Evolutionary conservation across 2,113 vertebrate species (phyloP).

Genomic region (Sylvilagus bachmani): DNA sequence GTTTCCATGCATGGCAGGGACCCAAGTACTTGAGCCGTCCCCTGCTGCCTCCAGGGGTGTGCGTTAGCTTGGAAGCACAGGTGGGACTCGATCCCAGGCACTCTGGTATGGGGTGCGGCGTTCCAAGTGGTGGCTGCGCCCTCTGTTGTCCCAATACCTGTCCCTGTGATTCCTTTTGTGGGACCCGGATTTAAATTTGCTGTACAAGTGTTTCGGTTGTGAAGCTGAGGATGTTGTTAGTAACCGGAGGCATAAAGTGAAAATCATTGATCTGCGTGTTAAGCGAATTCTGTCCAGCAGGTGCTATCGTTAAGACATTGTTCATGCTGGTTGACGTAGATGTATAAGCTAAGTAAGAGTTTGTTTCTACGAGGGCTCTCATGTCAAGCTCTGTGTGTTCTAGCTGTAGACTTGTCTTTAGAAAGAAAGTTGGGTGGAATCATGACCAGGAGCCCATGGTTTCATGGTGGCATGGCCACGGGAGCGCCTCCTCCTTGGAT

Average conservation of each 20-base stretch:
- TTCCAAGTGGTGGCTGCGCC: no score
- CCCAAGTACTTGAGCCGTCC: no score
- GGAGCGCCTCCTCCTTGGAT: not conserved
- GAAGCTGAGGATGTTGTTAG: not conserved
- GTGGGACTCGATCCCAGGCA: no score
- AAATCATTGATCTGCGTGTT: not conserved
- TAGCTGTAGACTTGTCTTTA: not conserved
- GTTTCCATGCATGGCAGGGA: no score
- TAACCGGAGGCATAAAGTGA: not conserved
- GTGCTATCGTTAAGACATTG: not conserved
- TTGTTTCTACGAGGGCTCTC: not conserved
- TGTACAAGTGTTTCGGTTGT: constrained; percentile 11
- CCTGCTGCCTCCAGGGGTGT: no score
- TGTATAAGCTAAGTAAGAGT: not conserved
- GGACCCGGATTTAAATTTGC: not conserved
- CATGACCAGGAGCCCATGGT: not conserved
- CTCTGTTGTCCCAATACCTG: no score
- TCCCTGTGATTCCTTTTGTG: not conserved
- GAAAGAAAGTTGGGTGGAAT: not conserved
- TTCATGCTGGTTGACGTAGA: not conserved
- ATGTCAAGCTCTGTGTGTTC: not conserved
- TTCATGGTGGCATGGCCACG: not conserved
- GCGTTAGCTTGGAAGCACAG: no score
- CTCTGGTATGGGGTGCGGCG: no score
- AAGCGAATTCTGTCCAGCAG: not conserved